These are phyloP conservation scores for Bolinopsis microptera DNA, from an alignment of 37 sponge, comb jelly and placozoan genomes.

Conservation along the genomic window DNA sequence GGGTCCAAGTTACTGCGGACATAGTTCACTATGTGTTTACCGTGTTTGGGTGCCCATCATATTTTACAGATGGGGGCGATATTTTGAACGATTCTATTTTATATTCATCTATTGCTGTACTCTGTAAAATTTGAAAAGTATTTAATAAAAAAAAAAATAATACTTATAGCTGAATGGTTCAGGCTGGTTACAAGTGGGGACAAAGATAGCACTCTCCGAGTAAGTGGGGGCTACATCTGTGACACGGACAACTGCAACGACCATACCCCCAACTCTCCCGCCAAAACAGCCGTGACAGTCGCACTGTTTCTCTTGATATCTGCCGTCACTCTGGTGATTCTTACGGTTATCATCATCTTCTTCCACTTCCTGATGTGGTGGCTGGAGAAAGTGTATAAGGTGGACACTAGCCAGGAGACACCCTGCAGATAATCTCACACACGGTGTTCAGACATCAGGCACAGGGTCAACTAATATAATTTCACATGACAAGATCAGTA, in stretches of 20 bases:
- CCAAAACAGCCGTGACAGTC: background rate
- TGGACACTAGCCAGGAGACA: background rate
- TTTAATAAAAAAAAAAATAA: too few relatives aligned
- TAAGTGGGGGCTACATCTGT: background rate
- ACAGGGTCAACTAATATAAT: too few relatives aligned
- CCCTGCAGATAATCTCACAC: background rate
- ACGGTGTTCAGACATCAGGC: too few relatives aligned
- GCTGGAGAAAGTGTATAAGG: background rate
- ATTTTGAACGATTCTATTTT: too few relatives aligned
- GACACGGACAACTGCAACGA: background rate
- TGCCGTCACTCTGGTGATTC: background rate
- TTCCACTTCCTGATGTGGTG: constrained; percentile 26
- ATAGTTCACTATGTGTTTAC: too few relatives aligned
- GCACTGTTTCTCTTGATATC: background rate
- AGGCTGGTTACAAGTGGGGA: background rate
- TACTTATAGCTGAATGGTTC: background rate
- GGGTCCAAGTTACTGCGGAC: background rate
- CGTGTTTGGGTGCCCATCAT: too few relatives aligned
- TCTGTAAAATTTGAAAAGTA: too few relatives aligned
- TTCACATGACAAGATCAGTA: too few relatives aligned
- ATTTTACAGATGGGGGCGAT: too few relatives aligned
- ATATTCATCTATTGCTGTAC: too few relatives aligned
- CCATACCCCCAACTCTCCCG: background rate
- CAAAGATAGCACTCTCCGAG: background rate
- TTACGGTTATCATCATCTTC: background rate